Percentiles rank a stretch among this genome's conserved stretches.
Conservation (phyloP, 2,888 invertebrate genomes). For the Phortica okadai region DNA sequence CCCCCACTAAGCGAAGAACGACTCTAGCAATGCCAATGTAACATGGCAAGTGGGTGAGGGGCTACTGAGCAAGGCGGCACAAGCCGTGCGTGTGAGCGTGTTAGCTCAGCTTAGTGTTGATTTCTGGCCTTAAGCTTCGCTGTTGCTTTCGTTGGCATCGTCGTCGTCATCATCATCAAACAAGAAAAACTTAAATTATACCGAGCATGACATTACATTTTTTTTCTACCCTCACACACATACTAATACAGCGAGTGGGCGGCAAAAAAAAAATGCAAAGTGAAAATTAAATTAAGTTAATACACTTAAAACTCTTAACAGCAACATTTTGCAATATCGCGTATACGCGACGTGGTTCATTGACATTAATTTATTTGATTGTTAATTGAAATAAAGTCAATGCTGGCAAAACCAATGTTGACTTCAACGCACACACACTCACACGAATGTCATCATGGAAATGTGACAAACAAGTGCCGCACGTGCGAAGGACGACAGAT, state of each 20-base stretch:
- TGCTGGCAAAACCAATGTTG: background rate
- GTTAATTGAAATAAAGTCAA: constrained; percentile 6
- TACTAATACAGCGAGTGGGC: background rate
- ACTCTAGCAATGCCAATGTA: constrained; percentile 19
- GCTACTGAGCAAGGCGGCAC: background rate
- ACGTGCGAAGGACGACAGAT: no score
- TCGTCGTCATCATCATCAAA: no score
- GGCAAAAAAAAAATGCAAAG: background rate
- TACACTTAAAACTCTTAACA: background rate
- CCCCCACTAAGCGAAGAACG: constrained; percentile 3
- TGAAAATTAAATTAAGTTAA: background rate
- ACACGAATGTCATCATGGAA: no score
- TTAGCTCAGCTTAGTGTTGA: background rate
- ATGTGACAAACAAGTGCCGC: no score
- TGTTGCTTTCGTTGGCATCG: no score
- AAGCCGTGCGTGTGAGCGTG: constrained; percentile 1
- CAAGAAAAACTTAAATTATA: background rate
- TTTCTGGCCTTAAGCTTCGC: background rate
- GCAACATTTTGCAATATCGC: background rate
- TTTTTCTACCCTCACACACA: background rate
- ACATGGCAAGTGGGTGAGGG: constrained; percentile 33
- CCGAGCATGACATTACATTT: background rate
- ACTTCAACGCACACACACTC: no score
- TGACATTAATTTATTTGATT: constrained; percentile 2
- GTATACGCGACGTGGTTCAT: background rate